A percentile compares a stretch with the other conserved stretches of the same genome.
phyloP scores from a whole-genome alignment of 2,113 vertebrate species.

The Clinocottus analis region DNA sequence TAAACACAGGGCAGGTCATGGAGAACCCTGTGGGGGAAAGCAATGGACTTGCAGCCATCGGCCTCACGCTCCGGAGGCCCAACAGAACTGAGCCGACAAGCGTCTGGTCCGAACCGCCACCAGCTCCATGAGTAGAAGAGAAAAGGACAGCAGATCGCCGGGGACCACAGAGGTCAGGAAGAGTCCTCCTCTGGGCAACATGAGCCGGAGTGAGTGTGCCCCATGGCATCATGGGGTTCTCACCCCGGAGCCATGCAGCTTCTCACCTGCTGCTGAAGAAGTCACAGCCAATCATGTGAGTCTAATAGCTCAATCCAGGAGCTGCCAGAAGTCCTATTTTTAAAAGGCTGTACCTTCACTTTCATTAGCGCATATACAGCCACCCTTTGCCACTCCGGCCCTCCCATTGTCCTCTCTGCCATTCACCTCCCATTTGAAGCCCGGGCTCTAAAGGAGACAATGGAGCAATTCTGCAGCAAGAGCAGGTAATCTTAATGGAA shows the following conservation, averaged over 20 bases:
- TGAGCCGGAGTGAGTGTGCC: no score
- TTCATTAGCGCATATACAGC: conserved; percentile 63
- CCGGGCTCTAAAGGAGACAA: conserved; percentile 68
- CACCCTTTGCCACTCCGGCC: conserved; percentile 50
- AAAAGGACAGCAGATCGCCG: no score
- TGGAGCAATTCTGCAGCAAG: conserved; percentile 67
- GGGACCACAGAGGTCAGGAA: no score
- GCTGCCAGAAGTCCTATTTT: conserved; percentile 61
- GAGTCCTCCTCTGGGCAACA: background rate
- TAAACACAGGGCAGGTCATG: background rate
- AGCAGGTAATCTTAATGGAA: conserved; percentile 75
- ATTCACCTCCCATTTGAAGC: conserved; percentile 68
- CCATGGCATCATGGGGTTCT: no score
- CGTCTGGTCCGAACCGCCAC: no score
- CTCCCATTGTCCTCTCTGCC: conserved; percentile 60
- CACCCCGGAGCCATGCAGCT: background rate
- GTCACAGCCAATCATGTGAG: conserved; percentile 50
- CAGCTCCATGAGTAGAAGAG: no score
- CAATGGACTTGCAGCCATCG: background rate
- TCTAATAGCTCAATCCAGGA: conserved; percentile 66
- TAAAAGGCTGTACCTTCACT: conserved; percentile 54
- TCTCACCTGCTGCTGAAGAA: conserved; percentile 43
- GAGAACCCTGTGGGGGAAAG: background rate
- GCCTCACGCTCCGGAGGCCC: background rate
- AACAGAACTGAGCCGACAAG: no score